These are phyloP conservation scores for Drosophila burlai DNA, from an alignment of 1,140 invertebrate genomes.

Conservation along the genomic window DNA sequence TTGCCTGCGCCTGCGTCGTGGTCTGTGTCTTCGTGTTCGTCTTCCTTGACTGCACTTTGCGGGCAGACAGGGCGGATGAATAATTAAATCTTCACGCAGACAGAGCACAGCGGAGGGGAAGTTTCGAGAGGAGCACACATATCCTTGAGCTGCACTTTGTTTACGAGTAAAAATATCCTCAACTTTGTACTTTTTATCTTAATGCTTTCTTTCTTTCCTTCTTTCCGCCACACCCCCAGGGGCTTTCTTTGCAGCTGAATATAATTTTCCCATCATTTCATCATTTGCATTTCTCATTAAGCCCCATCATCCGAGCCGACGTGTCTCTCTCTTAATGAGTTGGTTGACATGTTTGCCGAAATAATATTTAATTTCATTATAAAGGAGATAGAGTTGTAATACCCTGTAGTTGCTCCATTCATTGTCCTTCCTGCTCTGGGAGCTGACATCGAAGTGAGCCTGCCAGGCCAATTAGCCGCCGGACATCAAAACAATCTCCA, in stretches of 20 bases:
- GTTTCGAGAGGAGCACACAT: constrained; percentile 24
- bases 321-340: constrained; percentile 14
- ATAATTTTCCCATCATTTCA: constrained; percentile 63
- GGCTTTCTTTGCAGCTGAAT: constrained; percentile 37
- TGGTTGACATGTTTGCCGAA: constrained; percentile 19
- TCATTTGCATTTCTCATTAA: constrained; percentile 80
- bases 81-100: constrained; percentile 73
- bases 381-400: background rate
- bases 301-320: constrained; percentile 1
- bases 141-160: constrained; percentile 73
- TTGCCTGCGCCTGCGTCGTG: constrained; percentile 23
- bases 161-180: constrained; percentile 51
- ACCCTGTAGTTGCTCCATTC: background rate
- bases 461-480: constrained; percentile 3
- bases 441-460: background rate
- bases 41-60: constrained; percentile 59
- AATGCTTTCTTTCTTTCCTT: constrained; percentile 34
- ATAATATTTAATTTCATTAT: constrained; percentile 16
- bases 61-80: constrained; percentile 77
- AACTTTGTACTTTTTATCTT: constrained; percentile 71
- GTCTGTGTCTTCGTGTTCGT: constrained; percentile 29
- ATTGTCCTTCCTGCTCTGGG: background rate
- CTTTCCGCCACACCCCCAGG: background rate
- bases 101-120: constrained; percentile 20
- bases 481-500: constrained; percentile 11